Evolutionary conservation across 2,888 invertebrate genomes (phyloP), one percentile per base, ranked within the genome.

Genomic region (Sarcophaga rosellei): DNA sequence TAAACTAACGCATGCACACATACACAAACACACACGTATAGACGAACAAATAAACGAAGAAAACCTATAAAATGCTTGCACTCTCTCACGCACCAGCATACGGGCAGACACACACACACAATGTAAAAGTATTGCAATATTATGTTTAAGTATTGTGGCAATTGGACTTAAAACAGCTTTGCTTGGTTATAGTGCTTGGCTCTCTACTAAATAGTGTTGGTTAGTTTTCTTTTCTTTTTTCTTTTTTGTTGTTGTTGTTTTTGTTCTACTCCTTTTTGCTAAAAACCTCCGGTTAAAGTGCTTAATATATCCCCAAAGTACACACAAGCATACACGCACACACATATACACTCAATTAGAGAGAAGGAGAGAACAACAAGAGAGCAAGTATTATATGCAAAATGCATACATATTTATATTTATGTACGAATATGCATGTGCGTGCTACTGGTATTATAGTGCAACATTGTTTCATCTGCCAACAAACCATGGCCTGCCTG

Each of bases 221-320:
- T 75, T 69, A 84, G 70, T 63, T 70, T 63, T 70, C 88, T 80
- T 44, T 17, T 65, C 25, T 65, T 25, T 63, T 17, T 47, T 11
- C 4, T 15, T 47, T 3, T 47, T 47, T 12, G 2, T 47, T 25
- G 3, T 25, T 35, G 35, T 35, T 35, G 35, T 35, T 1, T 35
- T 35, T 6, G 25, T 25, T 25, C 25, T 25, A 25, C 25, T 47
- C 47, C 47, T 47, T 47, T 47, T 47, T 21, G 63, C 15, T 63
- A 23, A 35, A 20, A 65, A 17, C 44, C 65, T 65, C 17, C 65
- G 65, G 65, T 65, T 65, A 23, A 35, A 65, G 65, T 65, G 17
- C 35, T 65, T 35, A 65, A 35, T 25, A 65, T 65, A 80, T 73
- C 59, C 63, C 20, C 66, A 70, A 21, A 20, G 10, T 12, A 4